Evolutionary conservation across 1,140 invertebrate species (phyloP).

Genomic region (Drosophila pseudoobscura): DNA sequence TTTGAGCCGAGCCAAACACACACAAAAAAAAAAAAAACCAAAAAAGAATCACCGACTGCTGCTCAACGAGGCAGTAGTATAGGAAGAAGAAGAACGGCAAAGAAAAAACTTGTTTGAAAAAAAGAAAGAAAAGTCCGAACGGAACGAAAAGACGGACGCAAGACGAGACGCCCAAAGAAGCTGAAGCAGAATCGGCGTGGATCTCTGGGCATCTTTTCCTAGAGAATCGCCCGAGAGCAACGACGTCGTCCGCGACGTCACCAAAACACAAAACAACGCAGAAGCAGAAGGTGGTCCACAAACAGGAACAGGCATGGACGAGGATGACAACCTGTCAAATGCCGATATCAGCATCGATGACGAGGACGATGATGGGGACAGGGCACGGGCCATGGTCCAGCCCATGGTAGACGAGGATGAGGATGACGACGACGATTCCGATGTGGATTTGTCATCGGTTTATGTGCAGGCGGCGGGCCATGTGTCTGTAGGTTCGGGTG

Average conservation of each 20-base stretch:
- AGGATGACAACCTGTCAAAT: slow-evolving; percentile 78
- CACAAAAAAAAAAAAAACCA: slow-evolving; percentile 42
- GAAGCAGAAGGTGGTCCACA: neutral
- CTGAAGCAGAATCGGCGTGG: slow-evolving; percentile 46
- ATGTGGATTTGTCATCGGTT: slow-evolving; percentile 56
- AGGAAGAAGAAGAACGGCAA: slow-evolving; percentile 12
- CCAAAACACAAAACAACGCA: slow-evolving; percentile 49
- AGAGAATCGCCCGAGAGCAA: slow-evolving; percentile 14
- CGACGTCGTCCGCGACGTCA: slow-evolving; percentile 54
- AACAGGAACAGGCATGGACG: slow-evolving; percentile 66
- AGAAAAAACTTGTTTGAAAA: slow-evolving; percentile 74
- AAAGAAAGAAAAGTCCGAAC: slow-evolving; percentile 26
- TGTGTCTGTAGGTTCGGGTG: slow-evolving; percentile 14
- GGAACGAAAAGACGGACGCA: slow-evolving; percentile 49
- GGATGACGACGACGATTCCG: slow-evolving; percentile 37
- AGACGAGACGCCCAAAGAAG: slow-evolving; percentile 20
- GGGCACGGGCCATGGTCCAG: slow-evolving; percentile 25
- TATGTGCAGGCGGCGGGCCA: slow-evolving; percentile 48
- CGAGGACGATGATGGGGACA: slow-evolving; percentile 40
- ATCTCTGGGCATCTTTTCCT: slow-evolving; percentile 5
- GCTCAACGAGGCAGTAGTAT: slow-evolving; percentile 5
- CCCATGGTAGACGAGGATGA: slow-evolving; percentile 18
- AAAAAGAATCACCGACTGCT: slow-evolving; percentile 38
- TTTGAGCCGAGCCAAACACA: slow-evolving; percentile 5
- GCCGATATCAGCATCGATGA: slow-evolving; percentile 76